Evolutionary conservation across 2,888 invertebrate genomes (phyloP), one percentile per base, ranked within the genome.

Genomic region (Pasiphila rectangulata): DNA sequence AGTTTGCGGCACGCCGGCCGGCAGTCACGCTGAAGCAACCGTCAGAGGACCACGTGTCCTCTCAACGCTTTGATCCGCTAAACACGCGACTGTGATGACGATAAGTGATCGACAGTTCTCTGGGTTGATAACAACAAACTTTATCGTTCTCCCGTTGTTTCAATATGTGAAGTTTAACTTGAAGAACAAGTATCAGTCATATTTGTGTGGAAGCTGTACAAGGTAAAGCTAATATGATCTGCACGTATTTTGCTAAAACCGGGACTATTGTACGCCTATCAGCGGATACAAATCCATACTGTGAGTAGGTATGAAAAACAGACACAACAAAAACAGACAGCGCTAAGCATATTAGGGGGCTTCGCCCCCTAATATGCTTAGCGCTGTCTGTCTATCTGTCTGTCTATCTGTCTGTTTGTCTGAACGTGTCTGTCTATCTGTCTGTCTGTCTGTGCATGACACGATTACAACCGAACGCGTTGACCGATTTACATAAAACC

Each of bases 141-240:
- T 65, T 67, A 68, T 68, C 66, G 64, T 57, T 56, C 59, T 65
- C 57, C 61, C 61, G 59, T 63, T 62, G 61, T 61, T 64, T 57
- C 73, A 73, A 65, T 63, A 83, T 81, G 81, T 77, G 76, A 72
- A 70, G 67, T 32, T 21, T 23, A 25, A 42, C 61, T 49, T 50
- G 54, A 56, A 57, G 56, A 65, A 63, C 67, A 67, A 63, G 59
- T 71, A 72, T 64, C 50, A 62, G 66, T 67, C 74, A 68, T 70
- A 72, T 74, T 67, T 65, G 72, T 73, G 64, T 75, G 75, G 73
- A 66, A 72, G 75, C 69, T 67, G 62, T 71, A 75, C 82, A 84
- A 87, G 86, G 86, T 86, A 86, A 85, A 81, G 61, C 79, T 71
- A 81, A 83, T 82, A 80, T 79, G 67, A 72, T 74, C 76, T 75